phyloP scores from a whole-genome alignment of 2,888 invertebrate species.

The Apotomis turbidana region DNA sequence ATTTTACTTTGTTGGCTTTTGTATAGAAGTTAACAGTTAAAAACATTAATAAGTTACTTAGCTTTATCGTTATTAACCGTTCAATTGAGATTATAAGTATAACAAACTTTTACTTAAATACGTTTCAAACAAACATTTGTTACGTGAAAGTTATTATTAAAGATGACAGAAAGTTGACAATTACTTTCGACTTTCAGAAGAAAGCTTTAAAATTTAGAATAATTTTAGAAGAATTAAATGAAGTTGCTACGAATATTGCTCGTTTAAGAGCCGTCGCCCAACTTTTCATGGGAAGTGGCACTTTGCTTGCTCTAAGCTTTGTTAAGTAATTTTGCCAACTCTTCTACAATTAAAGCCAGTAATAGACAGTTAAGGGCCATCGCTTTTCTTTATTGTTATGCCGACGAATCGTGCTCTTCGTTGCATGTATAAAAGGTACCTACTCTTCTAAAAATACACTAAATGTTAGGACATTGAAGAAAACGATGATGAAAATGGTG shows the following conservation, averaged over 20 bases:
- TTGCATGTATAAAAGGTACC: no score
- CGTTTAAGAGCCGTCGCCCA: neutral
- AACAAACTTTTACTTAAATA: neutral
- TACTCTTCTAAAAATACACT: no score
- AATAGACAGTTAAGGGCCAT: constrained; percentile 1
- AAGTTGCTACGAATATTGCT: neutral
- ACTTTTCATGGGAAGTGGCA: constrained; percentile 7
- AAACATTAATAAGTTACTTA: neutral
- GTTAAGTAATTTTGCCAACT: constrained; percentile 18
- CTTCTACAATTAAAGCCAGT: constrained; percentile 6
- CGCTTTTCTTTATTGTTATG: neutral
- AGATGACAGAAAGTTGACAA: constrained; percentile 7
- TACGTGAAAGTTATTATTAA: constrained; percentile 5
- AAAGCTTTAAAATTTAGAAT: constrained; percentile 18
- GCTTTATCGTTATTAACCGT: neutral
- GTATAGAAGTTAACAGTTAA: neutral
- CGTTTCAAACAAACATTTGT: neutral
- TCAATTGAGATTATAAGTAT: neutral
- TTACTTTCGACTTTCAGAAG: constrained; percentile 1
- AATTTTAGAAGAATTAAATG: constrained; percentile 19
- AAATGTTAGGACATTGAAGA: no score
- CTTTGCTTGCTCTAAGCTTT: constrained; percentile 7
- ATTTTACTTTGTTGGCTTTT: neutral
- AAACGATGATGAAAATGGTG: no score
- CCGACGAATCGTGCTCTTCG: no score